Percentiles rank a stretch among this genome's conserved stretches.
Conservation (phyloP, 2,888 invertebrate genomes). For the Xylocampa areola region DNA sequence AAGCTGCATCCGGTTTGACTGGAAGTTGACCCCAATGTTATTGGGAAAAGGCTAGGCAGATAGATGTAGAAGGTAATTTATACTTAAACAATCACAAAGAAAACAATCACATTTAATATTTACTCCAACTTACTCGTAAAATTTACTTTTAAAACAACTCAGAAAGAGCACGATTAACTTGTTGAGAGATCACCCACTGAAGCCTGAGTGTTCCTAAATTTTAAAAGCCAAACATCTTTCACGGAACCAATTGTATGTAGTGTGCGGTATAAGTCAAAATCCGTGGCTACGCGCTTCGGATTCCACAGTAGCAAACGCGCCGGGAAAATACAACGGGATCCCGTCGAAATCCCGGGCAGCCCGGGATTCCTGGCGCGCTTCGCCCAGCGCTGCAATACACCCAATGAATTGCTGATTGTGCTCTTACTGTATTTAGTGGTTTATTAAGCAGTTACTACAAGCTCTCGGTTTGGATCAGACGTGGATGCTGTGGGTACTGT, state of each 20-base stretch:
- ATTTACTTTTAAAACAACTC: neutral
- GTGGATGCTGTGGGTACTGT: neutral
- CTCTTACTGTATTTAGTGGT: conserved; percentile 56
- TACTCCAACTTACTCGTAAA: neutral
- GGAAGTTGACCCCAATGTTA: no score
- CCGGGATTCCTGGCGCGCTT: conserved; percentile 61
- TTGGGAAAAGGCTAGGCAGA: no score
- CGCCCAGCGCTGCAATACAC: conserved; percentile 55
- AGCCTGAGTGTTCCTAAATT: conserved; percentile 17
- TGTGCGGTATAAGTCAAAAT: conserved; percentile 46
- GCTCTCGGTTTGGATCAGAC: conserved; percentile 1
- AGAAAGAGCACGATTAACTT: conserved; percentile 3
- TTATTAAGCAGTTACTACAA: conserved; percentile 48
- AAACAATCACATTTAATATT: neutral
- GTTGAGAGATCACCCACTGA: neutral
- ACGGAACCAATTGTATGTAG: conserved; percentile 34
- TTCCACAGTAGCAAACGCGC: conserved; percentile 56
- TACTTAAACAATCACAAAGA: no score
- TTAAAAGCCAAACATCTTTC: conserved; percentile 47
- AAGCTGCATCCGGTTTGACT: no score
- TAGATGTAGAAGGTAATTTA: no score
- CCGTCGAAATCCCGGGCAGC: conserved; percentile 56
- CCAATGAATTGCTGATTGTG: conserved; percentile 60
- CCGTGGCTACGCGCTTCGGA: conserved; percentile 50
- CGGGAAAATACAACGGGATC: conserved; percentile 58